Conservation (phyloP, 1,140 invertebrate genomes). For the Formica exsecta region DNA sequence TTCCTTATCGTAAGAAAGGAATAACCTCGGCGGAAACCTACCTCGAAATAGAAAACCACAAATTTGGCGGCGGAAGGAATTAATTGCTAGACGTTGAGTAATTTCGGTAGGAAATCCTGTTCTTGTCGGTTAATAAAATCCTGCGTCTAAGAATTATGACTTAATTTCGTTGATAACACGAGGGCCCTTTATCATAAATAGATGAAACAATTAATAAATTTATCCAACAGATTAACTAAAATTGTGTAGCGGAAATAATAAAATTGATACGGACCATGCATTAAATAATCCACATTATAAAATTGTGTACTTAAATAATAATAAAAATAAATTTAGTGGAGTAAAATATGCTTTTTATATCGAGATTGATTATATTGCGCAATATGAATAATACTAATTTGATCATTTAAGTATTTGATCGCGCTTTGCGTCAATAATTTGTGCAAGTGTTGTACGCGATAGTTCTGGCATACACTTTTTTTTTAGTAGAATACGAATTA, state of each 20-base stretch:
- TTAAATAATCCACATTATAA: neutral
- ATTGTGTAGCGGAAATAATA: neutral
- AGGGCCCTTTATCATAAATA: neutral
- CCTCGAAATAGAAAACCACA: slow-evolving; percentile 18
- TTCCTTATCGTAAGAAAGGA: neutral
- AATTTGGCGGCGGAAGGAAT: slow-evolving; percentile 24
- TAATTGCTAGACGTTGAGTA: neutral
- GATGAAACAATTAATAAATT: neutral
- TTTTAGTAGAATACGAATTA: slow-evolving; percentile 11
- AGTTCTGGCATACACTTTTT: neutral
- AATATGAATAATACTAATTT: neutral
- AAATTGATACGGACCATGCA: neutral
- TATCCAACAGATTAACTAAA: neutral
- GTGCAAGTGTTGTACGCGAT: neutral
- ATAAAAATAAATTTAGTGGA: neutral
- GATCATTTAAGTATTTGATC: slow-evolving; percentile 3
- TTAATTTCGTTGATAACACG: slow-evolving; percentile 8
- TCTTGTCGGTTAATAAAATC: neutral
- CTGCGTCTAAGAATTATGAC: neutral
- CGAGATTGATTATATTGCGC: neutral
- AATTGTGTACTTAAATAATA: neutral
- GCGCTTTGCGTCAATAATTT: neutral
- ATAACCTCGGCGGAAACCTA: neutral
- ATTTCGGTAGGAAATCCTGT: slow-evolving; percentile 48
- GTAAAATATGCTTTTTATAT: neutral